Percentiles rank a stretch among this genome's conserved stretches.
These are phyloP conservation scores for Eueremaeus valkanovi DNA, from an alignment of 2,888 invertebrate species.

Conservation along the genomic window DNA sequence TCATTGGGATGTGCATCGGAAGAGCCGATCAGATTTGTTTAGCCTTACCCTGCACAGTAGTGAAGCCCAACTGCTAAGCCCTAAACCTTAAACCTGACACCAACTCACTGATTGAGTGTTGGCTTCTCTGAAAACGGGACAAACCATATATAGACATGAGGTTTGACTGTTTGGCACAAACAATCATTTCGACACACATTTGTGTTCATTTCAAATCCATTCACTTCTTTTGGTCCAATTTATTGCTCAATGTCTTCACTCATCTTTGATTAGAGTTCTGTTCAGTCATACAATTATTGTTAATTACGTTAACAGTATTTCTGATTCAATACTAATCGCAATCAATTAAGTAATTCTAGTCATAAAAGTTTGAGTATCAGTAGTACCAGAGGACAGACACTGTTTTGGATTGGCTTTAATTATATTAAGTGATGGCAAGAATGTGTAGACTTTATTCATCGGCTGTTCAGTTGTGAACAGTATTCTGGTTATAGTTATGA, in stretches of 20 bases:
- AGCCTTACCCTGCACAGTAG: neutral
- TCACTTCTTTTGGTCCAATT: neutral
- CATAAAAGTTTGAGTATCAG: neutral
- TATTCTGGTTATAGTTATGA: neutral
- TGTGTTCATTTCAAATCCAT: neutral
- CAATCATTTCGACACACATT: conserved; percentile 29
- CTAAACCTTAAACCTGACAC: neutral
- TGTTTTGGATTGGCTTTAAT: neutral
- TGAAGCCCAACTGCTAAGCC: neutral
- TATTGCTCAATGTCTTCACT: conserved; percentile 15
- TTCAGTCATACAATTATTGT: neutral
- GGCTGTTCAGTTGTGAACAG: neutral
- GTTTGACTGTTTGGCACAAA: conserved; percentile 10
- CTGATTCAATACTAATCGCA: neutral
- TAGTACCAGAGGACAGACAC: neutral
- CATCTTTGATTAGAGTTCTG: neutral
- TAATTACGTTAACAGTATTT: neutral
- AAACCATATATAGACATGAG: conserved; percentile 30
- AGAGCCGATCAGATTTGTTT: neutral
- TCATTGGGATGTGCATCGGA: neutral
- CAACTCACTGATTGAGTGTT: neutral
- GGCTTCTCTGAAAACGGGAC: neutral
- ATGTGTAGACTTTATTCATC: neutral
- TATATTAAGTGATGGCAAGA: conserved; percentile 21
- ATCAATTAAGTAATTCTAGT: neutral